A percentile compares a stretch with the other conserved stretches of the same genome.
phyloP scores from a whole-genome alignment of 2,888 invertebrate species.

The Clanis bilineata region DNA sequence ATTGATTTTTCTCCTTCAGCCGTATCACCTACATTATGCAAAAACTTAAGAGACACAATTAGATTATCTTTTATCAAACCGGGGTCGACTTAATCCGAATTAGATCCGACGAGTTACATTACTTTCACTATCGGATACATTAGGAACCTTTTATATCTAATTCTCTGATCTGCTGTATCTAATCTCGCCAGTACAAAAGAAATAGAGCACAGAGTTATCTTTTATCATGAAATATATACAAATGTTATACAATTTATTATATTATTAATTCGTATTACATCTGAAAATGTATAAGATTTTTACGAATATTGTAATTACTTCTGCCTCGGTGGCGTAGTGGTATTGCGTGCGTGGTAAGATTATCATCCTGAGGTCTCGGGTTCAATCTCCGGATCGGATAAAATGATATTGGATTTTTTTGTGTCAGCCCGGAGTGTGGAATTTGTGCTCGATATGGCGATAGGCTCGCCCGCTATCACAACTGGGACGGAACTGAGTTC shows the following conservation, averaged over 20 bases:
- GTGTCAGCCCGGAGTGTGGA: too few species aligned
- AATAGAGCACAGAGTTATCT: constrained; percentile 14
- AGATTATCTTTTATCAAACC: constrained; percentile 1
- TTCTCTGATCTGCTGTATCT: constrained; percentile 8
- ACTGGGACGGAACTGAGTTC: too few species aligned
- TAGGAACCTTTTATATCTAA: not conserved
- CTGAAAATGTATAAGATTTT: not conserved
- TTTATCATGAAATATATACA: constrained; percentile 11
- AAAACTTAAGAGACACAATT: not conserved
- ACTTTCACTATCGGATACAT: constrained; percentile 13
- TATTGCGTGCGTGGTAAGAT: too few species aligned
- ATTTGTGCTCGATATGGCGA: too few species aligned
- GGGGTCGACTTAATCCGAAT: constrained; percentile 10
- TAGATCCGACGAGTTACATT: constrained; percentile 7
- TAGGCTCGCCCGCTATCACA: too few species aligned
- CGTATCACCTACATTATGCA: too few species aligned
- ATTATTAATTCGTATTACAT: not conserved
- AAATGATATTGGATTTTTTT: too few species aligned
- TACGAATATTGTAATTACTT: not conserved
- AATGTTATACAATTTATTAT: not conserved
- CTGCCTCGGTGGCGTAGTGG: too few species aligned
- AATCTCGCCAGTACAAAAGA: constrained; percentile 3
- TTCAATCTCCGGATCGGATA: too few species aligned
- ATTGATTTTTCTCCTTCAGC: too few species aligned
- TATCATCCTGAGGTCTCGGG: too few species aligned